Evolutionary conservation across 2,113 vertebrate species (phyloP), one percentile per base, ranked within the genome.

Genomic region (Dicaeum eximium): DNA sequence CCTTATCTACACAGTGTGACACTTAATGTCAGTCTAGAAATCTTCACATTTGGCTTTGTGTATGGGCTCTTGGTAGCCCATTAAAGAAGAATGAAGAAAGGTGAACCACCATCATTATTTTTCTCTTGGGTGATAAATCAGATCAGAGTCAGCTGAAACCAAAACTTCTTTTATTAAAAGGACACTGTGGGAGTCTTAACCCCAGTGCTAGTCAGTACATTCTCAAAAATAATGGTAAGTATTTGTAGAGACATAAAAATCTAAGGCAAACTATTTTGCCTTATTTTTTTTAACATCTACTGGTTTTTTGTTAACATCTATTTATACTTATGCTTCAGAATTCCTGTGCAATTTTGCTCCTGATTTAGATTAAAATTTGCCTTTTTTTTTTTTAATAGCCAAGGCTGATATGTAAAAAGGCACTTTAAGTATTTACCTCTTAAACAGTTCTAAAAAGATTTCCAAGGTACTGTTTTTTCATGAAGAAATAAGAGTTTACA

Each of bases 1-100:
- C 5, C 1, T 31, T n/a, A 9, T 56, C 47, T 51, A 3, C 20
- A 4, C 4, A 24, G 8, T 0, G 3, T 66, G 69, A 30, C 44
- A 42, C 7, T 28, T 28, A 40, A 69, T 27, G 31, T 45, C 61
- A 53, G 22, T 14, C 35, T 75, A 45, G 37, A 58, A 89, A 57
- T 82, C 31, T 69, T 38, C 35, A 65, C 0, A 3, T 53, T 44
- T 56, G 44, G 10, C 28, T 85, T 79, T 50, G 17, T 54, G 20
- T 40, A 8, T 28, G 35, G 28, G 60, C 38, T 86, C 50, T 38
- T 37, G 50, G 37, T 51, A 80, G 27, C 38, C 44, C 13, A 6
- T 21, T 64, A 48, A 64, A 42, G 38, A 73, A 77, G 25, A 86
- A 83, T 16, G 4, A 86, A 57, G 30, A 33, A 28, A 58, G 38